These are phyloP conservation scores for Amyelois transitella DNA, from an alignment of 1,140 invertebrate species.

Conservation along the genomic window DNA sequence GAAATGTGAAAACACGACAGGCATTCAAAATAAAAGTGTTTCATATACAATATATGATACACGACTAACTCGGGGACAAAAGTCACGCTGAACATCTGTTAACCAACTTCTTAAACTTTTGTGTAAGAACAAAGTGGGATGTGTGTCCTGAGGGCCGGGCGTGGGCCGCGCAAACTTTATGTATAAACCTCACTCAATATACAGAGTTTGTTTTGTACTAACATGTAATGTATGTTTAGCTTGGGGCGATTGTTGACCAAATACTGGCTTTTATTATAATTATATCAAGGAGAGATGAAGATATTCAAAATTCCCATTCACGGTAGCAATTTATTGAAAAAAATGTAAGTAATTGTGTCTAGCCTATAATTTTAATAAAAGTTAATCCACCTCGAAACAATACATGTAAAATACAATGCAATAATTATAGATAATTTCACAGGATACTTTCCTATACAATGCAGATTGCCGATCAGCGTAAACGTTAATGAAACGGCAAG, in stretches of 20 bases:
- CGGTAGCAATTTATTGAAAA: too few species aligned
- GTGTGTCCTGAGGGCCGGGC: slow-evolving; percentile 41
- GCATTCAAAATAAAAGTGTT: neutral
- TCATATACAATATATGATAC: slow-evolving; percentile 17
- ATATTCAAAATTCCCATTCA: too few species aligned
- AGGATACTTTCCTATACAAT: slow-evolving; percentile 22
- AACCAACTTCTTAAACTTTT: slow-evolving; percentile 41
- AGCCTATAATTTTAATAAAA: too few species aligned
- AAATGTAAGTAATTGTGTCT: too few species aligned
- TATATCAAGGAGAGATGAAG: too few species aligned
- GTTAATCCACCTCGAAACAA: too few species aligned
- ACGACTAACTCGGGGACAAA: slow-evolving; percentile 33
- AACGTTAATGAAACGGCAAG: slow-evolving; percentile 65
- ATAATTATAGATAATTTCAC: neutral
- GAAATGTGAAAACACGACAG: neutral
- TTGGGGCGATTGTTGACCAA: neutral
- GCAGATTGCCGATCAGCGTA: slow-evolving; percentile 44
- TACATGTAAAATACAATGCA: too few species aligned
- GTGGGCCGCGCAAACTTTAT: slow-evolving; percentile 22
- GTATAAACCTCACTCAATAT: slow-evolving; percentile 38
- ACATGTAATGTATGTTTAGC: neutral
- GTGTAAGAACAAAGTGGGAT: slow-evolving; percentile 41
- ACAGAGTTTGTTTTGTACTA: slow-evolving; percentile 11
- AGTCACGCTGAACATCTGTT: slow-evolving; percentile 48
- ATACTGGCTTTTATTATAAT: neutral